Evolutionary conservation across 2,113 vertebrate species (phyloP), one percentile per base, ranked within the genome.

Genomic region (Eulemur macaco): DNA sequence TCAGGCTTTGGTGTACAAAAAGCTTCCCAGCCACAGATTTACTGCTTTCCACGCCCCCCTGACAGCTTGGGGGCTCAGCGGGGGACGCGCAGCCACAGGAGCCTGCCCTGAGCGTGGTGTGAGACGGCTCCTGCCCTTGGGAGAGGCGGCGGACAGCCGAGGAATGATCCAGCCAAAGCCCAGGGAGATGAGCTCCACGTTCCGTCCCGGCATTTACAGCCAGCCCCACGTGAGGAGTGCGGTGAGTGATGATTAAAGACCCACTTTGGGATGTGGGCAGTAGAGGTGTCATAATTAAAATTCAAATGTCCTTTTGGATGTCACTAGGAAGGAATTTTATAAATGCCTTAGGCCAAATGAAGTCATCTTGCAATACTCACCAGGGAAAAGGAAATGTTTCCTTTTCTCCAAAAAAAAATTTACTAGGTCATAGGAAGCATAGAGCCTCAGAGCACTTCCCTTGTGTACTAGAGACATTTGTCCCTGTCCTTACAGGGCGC

Each of bases 1-100:
- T 9, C 3, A 0, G 78, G 10, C 50, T n/a, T 20, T 1, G 4
- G 1, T 0, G 21, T 17, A 9, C 4, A 17, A 17, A 58, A 20
- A 81, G 45, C 27, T 1, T 64, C 27, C 89, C 11, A 10, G 7
- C 13, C 37, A 25, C 20, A 0, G 50, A 9, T 1, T 31, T 37
- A 27, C 88, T 4, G 7, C n/a, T 1, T 0, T 7, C 56, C 14
- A 6, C 17, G 4, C 11, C 42, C 42, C 42, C 42, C 42, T 4
- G 0, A 1, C 27, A 47, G 71, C 39, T 25, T 23, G 3, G 39
- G 71, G 39, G 39, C 6, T 25, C 23, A 3, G 39, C 12, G 37
- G 12, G 13, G 39, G 23, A 27, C 0, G 3, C 1, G 3, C 69
- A 12, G 5, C 5, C 23, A 20, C 63, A 37, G 14, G 69, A 27